Evolutionary conservation across 2,113 vertebrate species (phyloP), one percentile per base, ranked within the genome.

Genomic region (Osmerus eperlanus): DNA sequence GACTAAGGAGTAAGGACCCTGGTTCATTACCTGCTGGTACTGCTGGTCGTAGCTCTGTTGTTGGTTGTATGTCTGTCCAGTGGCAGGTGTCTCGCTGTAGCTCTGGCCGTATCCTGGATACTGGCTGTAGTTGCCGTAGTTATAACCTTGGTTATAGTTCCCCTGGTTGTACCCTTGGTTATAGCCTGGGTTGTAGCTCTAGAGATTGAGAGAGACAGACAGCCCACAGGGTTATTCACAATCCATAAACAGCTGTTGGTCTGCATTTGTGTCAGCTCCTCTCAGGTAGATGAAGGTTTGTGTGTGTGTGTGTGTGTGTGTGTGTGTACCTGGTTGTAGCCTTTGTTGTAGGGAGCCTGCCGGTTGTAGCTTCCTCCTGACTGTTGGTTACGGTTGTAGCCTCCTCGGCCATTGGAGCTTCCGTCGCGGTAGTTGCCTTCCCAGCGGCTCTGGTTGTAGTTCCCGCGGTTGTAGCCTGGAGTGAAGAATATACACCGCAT

Each of bases 381-480:
- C 78, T 89, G 93, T 75, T 91, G 93, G 83, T 63, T 90, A 81
- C 93, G 93, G 80, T 82, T 94, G 70, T 95, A 95, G 62, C 93
- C 89, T 21, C 92, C 85, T 3, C 89, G 91, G 55, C 89, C 68
- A 16, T 93, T 92, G 23, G 91, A 91, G 78, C 86, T 88, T 64
- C 91, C 89, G 47, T 96, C 95, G 16, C 94, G 90, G 84, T 86
- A 93, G 78, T 77, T 92, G 81, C 75, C 91, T 54, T 94, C 92
- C 95, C 95, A 97, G 25, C 96, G 94, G 83, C 86, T 96, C 85
- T 95, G 94, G 80, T 72, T 93, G 61, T 94, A 94, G 81, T 90
- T 82, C 23, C 94, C 92, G 41, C 95, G 92, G 81, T 80, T 95
- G 83, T 95, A 96, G 51, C 93, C 95, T 95, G 71, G 15, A 84